Evolutionary conservation across 2,888 invertebrate species (phyloP), one percentile per base, ranked within the genome.

Genomic region (Drosophila rubida): DNA sequence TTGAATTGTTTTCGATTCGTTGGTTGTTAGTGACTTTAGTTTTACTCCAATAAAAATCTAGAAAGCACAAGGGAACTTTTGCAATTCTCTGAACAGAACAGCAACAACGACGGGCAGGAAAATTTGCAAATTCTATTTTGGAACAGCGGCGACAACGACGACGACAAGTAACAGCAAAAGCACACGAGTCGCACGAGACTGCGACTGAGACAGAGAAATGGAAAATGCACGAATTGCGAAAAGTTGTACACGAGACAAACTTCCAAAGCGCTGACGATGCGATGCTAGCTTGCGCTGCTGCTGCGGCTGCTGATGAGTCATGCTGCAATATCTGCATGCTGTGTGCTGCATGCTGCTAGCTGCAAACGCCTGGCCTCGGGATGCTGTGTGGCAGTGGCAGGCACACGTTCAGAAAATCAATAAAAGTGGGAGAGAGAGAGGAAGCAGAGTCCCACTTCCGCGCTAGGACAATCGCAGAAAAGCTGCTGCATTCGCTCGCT

Each of bases 31-130:
- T 45, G 30, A 39, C 57, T 69, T 51, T 58, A 55, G 65, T 75
- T 72, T 53, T 44, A 44, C 48, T 64, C 35, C 23, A 32, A 46
- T 68, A 72, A 75, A 81, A 75, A 70, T 81, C 78, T 81, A 69
- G n/a, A 46, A 42, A 63, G 32, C 54, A 61, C 74, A 55, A 27
- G 14, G 44, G n/a, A 57, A 68, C 63, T n/a, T 32, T 11, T 7
- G 9, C 30, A 30, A 46, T 7, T 25, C 3, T 25, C 25, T 32
- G 42, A 19, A 19, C 19, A 19, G 19, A 19, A 19, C 19, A 27
- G 9, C 32, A 32, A 32, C 32, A 32, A 32, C 35, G 11, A 44
- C 19, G 6, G 41, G n/a, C 5, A 48, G 13, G 42, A 70, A 64
- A 64, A 65, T 70, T 70, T 65, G 65, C 71, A 70, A 65, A 70